Conservation (phyloP, 1,140 invertebrate species). For the Eumaeus atala region DNA sequence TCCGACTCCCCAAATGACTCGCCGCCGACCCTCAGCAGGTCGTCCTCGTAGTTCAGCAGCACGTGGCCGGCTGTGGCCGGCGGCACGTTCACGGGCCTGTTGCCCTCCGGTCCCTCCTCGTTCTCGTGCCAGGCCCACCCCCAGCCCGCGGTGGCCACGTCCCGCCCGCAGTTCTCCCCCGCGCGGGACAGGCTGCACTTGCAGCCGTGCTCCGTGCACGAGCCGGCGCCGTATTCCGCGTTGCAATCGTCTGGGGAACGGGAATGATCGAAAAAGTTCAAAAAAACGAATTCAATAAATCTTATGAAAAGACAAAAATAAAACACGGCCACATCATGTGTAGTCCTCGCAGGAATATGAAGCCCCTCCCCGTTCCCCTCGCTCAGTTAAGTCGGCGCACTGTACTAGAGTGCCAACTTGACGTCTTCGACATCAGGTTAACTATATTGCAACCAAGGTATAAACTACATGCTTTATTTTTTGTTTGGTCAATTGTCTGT, state of each 20-base stretch:
- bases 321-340: no score
- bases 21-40: constrained; percentile 46
- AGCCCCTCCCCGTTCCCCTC: no score
- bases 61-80: constrained; percentile 43
- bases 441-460: no score
- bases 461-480: no score
- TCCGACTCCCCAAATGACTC: constrained; percentile 42
- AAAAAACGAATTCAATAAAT: neutral
- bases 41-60: constrained; percentile 33
- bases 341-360: no score
- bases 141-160: constrained; percentile 35
- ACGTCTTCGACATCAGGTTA: no score
- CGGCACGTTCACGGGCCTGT: constrained; percentile 22
- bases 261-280: no score
- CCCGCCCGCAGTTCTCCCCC: constrained; percentile 35
- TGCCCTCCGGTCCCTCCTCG: constrained; percentile 26
- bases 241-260: constrained; percentile 50
- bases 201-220: constrained; percentile 43
- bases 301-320: neutral
- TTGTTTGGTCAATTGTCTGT: no score
- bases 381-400: no score
- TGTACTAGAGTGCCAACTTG: no score
- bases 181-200: constrained; percentile 32
- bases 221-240: constrained; percentile 39
- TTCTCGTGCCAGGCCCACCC: constrained; percentile 46